Percentiles rank a stretch among this genome's conserved stretches.
phyloP scores from a whole-genome alignment of 2,888 invertebrate genomes.

The Hydrotaea diabolus region DNA sequence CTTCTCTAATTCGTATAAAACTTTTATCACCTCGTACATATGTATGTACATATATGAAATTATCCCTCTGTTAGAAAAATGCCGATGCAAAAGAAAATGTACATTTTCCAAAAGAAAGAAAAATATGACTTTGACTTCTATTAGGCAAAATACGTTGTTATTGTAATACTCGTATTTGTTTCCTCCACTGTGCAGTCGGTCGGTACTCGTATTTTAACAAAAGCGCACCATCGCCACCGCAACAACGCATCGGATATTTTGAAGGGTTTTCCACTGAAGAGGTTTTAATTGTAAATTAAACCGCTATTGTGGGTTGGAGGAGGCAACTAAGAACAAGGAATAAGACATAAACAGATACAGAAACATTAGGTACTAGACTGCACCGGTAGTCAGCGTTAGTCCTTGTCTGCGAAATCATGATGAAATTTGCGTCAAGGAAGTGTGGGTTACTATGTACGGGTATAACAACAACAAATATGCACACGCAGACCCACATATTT shows the following conservation, averaged over 20 bases:
- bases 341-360: conserved; percentile 35
- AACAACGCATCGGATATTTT: conserved; percentile 60
- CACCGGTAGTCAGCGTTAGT: not conserved
- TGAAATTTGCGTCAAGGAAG: not conserved
- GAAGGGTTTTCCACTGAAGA: conserved; percentile 71
- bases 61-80: too few species aligned
- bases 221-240: conserved; percentile 21
- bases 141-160: conserved; percentile 46
- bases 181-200: conserved; percentile 47
- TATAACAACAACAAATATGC: not conserved
- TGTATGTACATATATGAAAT: too few species aligned
- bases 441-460: conserved; percentile 56
- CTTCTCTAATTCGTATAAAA: too few species aligned
- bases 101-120: conserved; percentile 37
- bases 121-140: conserved; percentile 52
- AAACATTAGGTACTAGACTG: conserved; percentile 16
- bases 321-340: conserved; percentile 41
- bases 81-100: not conserved
- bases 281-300: conserved; percentile 80
- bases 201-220: conserved; percentile 56
- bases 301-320: conserved; percentile 75
- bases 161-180: too few species aligned
- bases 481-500: not conserved
- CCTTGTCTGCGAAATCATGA: not conserved
- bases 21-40: too few species aligned